Conservation (phyloP, 1,140 invertebrate species). For the Atta colombica region DNA sequence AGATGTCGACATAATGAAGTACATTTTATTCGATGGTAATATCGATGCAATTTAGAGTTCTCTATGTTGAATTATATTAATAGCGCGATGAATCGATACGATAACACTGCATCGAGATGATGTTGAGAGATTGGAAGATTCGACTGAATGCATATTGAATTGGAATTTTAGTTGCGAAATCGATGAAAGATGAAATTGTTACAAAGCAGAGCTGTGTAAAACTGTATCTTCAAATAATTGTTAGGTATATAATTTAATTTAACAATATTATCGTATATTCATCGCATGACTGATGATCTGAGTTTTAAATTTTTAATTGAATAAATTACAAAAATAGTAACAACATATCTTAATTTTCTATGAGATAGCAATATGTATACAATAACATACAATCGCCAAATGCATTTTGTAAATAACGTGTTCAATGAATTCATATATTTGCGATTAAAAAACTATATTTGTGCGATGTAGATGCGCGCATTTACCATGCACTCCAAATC, state of each 20-base stretch:
- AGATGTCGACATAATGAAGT: constrained; percentile 22
- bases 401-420: constrained; percentile 15
- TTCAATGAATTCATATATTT: constrained; percentile 5
- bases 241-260: background rate
- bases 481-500: constrained; percentile 67
- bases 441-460: constrained; percentile 16
- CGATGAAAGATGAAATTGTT: constrained; percentile 4
- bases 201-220: background rate
- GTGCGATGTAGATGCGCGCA: constrained; percentile 50
- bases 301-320: background rate
- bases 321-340: background rate
- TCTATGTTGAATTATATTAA: constrained; percentile 37
- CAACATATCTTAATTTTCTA: background rate
- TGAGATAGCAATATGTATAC: background rate
- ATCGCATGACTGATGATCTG: background rate
- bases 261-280: background rate
- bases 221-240: constrained; percentile 2
- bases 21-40: constrained; percentile 35
- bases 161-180: constrained; percentile 18
- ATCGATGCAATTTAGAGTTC: constrained; percentile 38
- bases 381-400: background rate
- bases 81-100: constrained; percentile 29
- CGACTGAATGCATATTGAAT: constrained; percentile 42
- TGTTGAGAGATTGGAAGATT: constrained; percentile 51
- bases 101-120: constrained; percentile 46